phyloP scores from a whole-genome alignment of 2,888 invertebrate species.

The Andrena camellia region DNA sequence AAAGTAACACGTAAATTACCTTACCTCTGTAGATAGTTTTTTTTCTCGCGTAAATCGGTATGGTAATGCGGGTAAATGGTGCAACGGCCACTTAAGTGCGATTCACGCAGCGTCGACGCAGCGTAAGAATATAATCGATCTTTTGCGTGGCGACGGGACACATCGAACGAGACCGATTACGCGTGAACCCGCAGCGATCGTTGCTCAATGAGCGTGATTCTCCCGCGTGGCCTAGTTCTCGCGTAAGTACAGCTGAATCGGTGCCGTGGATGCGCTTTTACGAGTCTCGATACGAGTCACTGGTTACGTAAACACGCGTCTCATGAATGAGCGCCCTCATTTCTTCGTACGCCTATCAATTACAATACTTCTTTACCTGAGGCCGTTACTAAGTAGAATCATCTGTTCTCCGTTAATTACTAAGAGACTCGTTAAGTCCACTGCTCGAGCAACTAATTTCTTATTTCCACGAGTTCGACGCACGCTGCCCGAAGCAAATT shows the following conservation, averaged over 20 bases:
- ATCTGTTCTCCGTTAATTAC: too few species aligned
- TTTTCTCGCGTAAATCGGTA: not conserved
- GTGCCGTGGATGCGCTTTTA: conserved; percentile 42
- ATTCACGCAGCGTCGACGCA: conserved; percentile 53
- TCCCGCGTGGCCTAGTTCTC: conserved; percentile 30
- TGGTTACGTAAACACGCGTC: not conserved
- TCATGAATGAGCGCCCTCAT: not conserved
- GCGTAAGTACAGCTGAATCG: conserved; percentile 15
- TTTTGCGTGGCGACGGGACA: conserved; percentile 35
- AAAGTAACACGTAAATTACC: not conserved
- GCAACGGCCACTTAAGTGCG: conserved; percentile 39
- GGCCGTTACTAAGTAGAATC: too few species aligned
- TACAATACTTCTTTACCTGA: not conserved
- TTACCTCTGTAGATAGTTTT: not conserved
- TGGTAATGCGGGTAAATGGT: conserved; percentile 32
- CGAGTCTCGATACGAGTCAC: not conserved
- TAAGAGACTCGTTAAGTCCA: too few species aligned
- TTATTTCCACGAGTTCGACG: not conserved
- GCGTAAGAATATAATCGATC: conserved; percentile 56
- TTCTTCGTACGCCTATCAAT: not conserved
- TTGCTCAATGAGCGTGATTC: conserved; percentile 54
- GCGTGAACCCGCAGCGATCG: conserved; percentile 1
- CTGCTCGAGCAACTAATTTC: not conserved
- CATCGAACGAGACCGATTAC: conserved; percentile 46
- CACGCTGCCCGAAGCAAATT: not conserved